Evolutionary conservation across 2,797 vertebrate genomes (phyloP), one percentile per base, ranked within the genome.

Genomic region (Arnoldichthys spilopterus): DNA sequence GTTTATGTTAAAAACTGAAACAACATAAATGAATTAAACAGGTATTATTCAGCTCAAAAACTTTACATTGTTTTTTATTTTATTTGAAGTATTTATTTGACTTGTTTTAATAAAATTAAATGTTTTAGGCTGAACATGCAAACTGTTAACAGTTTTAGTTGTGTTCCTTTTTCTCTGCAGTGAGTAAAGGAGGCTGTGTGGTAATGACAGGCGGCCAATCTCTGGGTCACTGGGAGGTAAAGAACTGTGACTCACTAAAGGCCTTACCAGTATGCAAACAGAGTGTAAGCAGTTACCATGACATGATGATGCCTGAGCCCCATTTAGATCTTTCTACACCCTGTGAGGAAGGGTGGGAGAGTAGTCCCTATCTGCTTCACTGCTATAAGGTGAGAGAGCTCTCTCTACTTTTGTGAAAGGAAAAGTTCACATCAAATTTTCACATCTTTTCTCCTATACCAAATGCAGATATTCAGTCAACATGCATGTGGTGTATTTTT

Each of bases 251-350:
- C 18, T 85, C 87, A 45, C 93, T 94, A 83, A 95, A 93, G 87
- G 97, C 97, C 28, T 91, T 96, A 88, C 96, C 96, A 8, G 70
- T 98, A 77, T 99, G 98, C 74, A 95, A 96, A 85, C 94, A 95
- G 88, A 93, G 92, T 73, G 82, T 95, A 12, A 91, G 83, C 84
- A 89, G 86, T 67, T 86, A 82, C 7, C 82, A 90, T 16, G 92
- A 93, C 59, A 85, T 88, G 0, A 83, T 90, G 13, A 84, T 87
- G 68, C 91, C 93, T 47, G 89, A 89, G 80, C 77, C 85, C 63
- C 88, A 90, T 82, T 81, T 91, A 53, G 93, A 95, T 79, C 85
- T 89, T n/a, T 91, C 91, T 3, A 89, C 92, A 80, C 88, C 93
- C 56, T 99, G 97, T 89, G 92, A 91, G 70, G 89, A 90, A 34